phyloP scores from a whole-genome alignment of 2,113 vertebrate species.

The Eulacestoma nigropectus region DNA sequence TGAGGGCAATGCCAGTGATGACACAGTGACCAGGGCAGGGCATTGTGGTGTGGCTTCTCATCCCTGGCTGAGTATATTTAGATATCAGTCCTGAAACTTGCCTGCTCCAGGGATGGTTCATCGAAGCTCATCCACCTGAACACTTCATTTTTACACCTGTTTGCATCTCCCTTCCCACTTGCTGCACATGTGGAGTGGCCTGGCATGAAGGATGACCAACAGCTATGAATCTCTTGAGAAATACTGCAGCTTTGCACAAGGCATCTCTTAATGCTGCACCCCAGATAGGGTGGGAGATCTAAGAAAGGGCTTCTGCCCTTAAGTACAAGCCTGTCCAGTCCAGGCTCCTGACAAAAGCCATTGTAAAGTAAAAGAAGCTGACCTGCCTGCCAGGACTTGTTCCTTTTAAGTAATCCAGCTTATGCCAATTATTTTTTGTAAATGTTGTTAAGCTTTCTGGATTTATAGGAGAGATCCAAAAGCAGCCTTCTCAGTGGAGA shows the following conservation, averaged over 20 bases:
- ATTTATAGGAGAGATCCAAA: background rate
- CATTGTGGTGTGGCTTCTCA: background rate
- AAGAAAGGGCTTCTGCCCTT: background rate
- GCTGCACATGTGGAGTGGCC: background rate
- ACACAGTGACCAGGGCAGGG: background rate
- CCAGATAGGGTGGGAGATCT: background rate
- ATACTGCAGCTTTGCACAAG: background rate
- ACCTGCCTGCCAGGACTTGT: background rate
- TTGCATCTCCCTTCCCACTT: background rate
- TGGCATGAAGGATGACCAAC: background rate
- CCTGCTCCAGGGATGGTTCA: background rate
- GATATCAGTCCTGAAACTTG: background rate
- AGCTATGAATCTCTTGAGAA: background rate
- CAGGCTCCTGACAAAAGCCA: background rate
- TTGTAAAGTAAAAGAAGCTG: background rate
- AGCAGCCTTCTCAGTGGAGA: background rate
- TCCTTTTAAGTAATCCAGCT: background rate
- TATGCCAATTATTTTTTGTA: background rate
- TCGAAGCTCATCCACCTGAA: background rate
- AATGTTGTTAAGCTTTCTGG: background rate
- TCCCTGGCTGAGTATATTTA: background rate
- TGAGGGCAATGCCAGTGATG: background rate
- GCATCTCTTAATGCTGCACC: background rate
- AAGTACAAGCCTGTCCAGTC: background rate
- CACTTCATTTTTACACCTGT: background rate